phyloP scores from a whole-genome alignment of 2,797 vertebrate genomes.

The Neosalanx taihuensis region DNA sequence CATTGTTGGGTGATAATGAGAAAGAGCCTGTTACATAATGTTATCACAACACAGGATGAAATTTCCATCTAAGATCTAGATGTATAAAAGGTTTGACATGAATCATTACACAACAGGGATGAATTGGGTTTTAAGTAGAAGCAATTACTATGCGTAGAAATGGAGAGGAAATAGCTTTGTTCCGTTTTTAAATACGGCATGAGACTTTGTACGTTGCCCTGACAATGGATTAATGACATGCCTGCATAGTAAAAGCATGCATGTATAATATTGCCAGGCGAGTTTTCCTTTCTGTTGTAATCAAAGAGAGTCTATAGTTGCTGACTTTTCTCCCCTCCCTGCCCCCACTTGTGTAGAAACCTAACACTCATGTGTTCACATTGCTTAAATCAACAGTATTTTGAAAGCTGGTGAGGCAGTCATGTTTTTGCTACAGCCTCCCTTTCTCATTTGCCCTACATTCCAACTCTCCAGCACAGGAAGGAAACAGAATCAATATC shows the following conservation, averaged over 20 bases:
- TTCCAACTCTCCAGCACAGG: constrained; percentile 44
- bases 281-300: background rate
- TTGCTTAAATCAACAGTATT: constrained; percentile 70
- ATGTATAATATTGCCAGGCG: background rate
- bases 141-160: too few species aligned
- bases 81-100: constrained; percentile 21
- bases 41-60: constrained; percentile 44
- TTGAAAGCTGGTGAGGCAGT: constrained; percentile 66
- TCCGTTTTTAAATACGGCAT: background rate
- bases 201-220: background rate
- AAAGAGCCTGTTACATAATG: constrained; percentile 56
- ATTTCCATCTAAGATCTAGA: too few species aligned
- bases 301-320: constrained; percentile 45
- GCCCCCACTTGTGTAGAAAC: constrained; percentile 47
- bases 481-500: constrained; percentile 53
- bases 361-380: constrained; percentile 53
- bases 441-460: constrained; percentile 51
- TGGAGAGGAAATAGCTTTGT: background rate
- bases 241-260: background rate
- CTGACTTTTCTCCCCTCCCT: constrained; percentile 37
- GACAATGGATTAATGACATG: background rate
- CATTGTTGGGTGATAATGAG: constrained; percentile 27
- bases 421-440: constrained; percentile 55
- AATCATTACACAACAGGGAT: constrained; percentile 26
- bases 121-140: too few species aligned